A percentile compares a stretch with the other conserved stretches of the same genome.
phyloP scores from a whole-genome alignment of 2,113 vertebrate genomes.

The Pituophis catenifer region DNA sequence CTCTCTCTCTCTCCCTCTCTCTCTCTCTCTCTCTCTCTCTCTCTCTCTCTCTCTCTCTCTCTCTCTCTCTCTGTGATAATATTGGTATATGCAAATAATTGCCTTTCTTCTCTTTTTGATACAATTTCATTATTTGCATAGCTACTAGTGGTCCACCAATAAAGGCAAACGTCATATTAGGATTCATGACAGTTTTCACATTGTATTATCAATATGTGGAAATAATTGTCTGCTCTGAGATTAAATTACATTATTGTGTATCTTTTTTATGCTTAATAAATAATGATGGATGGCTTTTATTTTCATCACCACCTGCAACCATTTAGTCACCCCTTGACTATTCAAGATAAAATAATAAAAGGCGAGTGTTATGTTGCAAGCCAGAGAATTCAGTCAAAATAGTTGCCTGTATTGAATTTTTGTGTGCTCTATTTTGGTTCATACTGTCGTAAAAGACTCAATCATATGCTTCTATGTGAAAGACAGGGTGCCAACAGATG shows the following conservation, averaged over 20 bases:
- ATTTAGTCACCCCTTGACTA: conserved; percentile 96
- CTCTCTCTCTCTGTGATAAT: conserved; percentile 56
- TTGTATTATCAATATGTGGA: conserved; percentile 99
- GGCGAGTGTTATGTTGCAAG: conserved; percentile 79
- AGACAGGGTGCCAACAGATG: conserved; percentile 55
- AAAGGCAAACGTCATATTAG: conserved; percentile 99
- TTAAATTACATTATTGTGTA: conserved; percentile 99
- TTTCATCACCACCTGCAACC: conserved; percentile 99
- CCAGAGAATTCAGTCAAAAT: conserved; percentile 74
- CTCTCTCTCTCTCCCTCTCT: conserved; percentile 27
- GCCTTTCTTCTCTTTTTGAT: conserved; percentile 80
- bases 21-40: neutral
- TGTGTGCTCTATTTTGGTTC: conserved; percentile 59
- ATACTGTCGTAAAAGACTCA: conserved; percentile 47
- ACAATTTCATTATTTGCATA: conserved; percentile 99
- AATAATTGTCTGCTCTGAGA: conserved; percentile 99
- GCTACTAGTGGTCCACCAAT: conserved; percentile 92
- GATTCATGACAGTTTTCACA: conserved; percentile 99
- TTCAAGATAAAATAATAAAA: conserved; percentile 91
- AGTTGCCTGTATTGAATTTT: conserved; percentile 66
- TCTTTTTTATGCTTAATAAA: conserved; percentile 99
- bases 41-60: conserved; percentile 27
- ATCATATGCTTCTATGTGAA: conserved; percentile 54
- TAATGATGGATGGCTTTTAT: conserved; percentile 99
- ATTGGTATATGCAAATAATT: conserved; percentile 94